Evolutionary conservation across 2,888 invertebrate genomes (phyloP).

Genomic region (Diarsia brunnea): DNA sequence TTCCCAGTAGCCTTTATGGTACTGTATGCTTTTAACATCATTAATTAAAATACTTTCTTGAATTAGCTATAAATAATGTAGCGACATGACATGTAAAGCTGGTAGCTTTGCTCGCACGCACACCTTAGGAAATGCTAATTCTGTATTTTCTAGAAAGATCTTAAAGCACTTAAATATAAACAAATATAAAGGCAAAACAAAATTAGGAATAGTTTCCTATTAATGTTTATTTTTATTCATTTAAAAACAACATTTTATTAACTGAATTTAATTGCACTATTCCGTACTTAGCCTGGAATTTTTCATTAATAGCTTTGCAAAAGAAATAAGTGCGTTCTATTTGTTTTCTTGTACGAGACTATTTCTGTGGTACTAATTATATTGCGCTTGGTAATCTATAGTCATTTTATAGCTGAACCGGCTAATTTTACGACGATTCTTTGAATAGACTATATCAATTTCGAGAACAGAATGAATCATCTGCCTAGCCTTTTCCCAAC

Average conservation of each 20-base stretch:
- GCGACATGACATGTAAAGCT: conserved; percentile 54
- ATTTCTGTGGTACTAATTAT: conserved; percentile 7
- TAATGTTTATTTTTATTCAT: conserved; percentile 2
- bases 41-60: conserved; percentile 53
- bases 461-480: background rate
- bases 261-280: conserved; percentile 20
- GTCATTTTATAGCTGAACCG: background rate
- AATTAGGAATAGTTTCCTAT: conserved; percentile 2
- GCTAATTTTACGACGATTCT: background rate
- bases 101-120: conserved; percentile 51
- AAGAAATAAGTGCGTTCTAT: background rate
- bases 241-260: conserved; percentile 16
- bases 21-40: conserved; percentile 37
- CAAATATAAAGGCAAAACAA: conserved; percentile 28
- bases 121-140: conserved; percentile 54
- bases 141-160: conserved; percentile 38
- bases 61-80: conserved; percentile 59
- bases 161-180: conserved; percentile 31
- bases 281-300: background rate
- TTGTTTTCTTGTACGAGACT: background rate
- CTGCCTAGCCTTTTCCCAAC: too few species aligned
- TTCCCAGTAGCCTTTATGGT: conserved; percentile 12
- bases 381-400: background rate
- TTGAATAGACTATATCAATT: background rate
- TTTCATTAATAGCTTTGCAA: conserved; percentile 1